These are phyloP conservation scores for Pseudotriccus pelzelni DNA, from an alignment of 2,797 vertebrate species.

Conservation along the genomic window DNA sequence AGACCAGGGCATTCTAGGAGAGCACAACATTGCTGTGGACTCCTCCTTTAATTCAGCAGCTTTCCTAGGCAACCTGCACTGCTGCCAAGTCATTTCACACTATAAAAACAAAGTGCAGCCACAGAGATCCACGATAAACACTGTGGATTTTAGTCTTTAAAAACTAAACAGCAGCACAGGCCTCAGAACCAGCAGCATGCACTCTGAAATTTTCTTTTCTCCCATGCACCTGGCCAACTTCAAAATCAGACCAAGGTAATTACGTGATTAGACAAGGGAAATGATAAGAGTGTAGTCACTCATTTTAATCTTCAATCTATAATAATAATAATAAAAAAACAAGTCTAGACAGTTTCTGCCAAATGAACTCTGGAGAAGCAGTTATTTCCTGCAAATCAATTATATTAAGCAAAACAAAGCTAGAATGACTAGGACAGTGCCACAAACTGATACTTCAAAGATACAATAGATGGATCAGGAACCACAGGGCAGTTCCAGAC, in stretches of 20 bases:
- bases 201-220: neutral
- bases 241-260: conserved; percentile 57
- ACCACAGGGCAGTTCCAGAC: neutral
- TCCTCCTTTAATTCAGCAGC: neutral
- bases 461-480: neutral
- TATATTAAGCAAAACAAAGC: neutral
- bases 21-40: neutral
- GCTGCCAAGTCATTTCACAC: neutral
- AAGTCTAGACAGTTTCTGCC: conserved; percentile 27
- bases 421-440: neutral
- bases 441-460: neutral
- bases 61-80: neutral
- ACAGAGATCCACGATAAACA: neutral
- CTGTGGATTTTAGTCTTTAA: neutral
- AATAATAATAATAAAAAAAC: neutral
- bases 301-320: conserved; percentile 21
- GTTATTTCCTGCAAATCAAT: neutral
- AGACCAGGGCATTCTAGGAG: neutral
- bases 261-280: conserved; percentile 47
- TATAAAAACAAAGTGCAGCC: neutral
- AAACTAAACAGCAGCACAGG: neutral
- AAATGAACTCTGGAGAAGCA: neutral
- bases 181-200: neutral
- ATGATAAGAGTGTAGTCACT: neutral
- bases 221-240: conserved; percentile 25